A percentile compares a stretch with the other conserved stretches of the same genome.
These are phyloP conservation scores for Lottia scabra DNA, from an alignment of 2,888 invertebrate species.

Conservation along the genomic window DNA sequence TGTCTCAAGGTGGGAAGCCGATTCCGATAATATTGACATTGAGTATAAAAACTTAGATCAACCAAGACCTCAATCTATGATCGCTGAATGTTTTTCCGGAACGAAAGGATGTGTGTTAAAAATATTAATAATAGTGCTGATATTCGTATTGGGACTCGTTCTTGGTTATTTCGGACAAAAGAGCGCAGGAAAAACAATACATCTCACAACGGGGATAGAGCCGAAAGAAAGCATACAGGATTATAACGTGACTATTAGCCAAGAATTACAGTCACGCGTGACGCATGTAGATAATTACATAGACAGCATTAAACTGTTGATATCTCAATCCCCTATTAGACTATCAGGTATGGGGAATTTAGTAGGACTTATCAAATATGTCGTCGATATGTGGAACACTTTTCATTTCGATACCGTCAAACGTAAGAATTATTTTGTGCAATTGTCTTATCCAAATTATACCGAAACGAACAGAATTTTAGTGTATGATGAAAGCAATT, in stretches of 20 bases:
- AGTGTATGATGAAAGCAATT: slow-evolving; percentile 41
- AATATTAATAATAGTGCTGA: slow-evolving; percentile 42
- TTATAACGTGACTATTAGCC: slow-evolving; percentile 45
- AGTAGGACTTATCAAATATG: slow-evolving; percentile 47
- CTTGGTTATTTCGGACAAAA: slow-evolving; percentile 52
- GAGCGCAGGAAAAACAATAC: slow-evolving; percentile 35
- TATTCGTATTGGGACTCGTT: slow-evolving; percentile 53
- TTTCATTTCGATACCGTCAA: slow-evolving; percentile 53
- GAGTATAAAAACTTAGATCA: slow-evolving; percentile 61
- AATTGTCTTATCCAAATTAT: slow-evolving; percentile 55
- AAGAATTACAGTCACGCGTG: slow-evolving; percentile 48
- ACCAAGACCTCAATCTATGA: slow-evolving; percentile 31
- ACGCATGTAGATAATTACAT: slow-evolving; percentile 51
- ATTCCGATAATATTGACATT: slow-evolving; percentile 62
- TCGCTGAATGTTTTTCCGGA: slow-evolving; percentile 43
- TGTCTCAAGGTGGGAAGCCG: slow-evolving; percentile 60
- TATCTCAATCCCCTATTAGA: slow-evolving; percentile 30
- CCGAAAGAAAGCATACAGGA: slow-evolving; percentile 40
- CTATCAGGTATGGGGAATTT: slow-evolving; percentile 55
- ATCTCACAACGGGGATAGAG: slow-evolving; percentile 17
- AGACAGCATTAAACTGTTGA: slow-evolving; percentile 50
- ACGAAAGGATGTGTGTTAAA: slow-evolving; percentile 52
- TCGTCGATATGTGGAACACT: slow-evolving; percentile 47
- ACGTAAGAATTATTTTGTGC: slow-evolving; percentile 53
- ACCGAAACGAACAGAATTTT: slow-evolving; percentile 44